phyloP scores from a whole-genome alignment of 1,140 invertebrate species.

The Paramacrobiotus metropolitanus region DNA sequence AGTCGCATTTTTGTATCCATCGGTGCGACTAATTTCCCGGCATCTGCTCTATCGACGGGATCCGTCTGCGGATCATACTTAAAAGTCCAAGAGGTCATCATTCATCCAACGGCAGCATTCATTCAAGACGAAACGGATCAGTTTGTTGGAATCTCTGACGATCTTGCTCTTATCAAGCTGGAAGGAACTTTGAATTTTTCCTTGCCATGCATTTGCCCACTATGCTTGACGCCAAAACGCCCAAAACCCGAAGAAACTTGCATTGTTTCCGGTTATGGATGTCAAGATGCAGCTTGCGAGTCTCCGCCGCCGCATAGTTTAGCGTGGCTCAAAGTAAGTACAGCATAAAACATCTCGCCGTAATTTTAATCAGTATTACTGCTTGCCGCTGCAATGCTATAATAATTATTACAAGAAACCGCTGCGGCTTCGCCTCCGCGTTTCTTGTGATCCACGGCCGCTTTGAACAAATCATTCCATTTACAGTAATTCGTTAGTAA shows the following conservation, averaged over 20 bases:
- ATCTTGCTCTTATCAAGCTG: conserved; percentile 1
- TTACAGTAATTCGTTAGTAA: too few species aligned
- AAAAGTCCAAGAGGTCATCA: neutral
- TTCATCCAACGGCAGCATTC: neutral
- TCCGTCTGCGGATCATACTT: neutral
- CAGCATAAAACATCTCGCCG: too few species aligned
- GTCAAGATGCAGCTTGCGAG: neutral
- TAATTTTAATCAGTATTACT: too few species aligned
- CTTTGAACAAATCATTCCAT: too few species aligned
- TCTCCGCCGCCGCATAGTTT: neutral
- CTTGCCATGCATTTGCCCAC: neutral
- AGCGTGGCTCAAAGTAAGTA: neutral
- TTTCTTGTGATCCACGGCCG: too few species aligned
- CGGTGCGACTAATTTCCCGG: neutral
- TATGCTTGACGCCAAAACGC: neutral
- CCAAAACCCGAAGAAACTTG: neutral
- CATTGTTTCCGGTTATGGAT: neutral
- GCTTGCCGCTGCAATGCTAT: too few species aligned
- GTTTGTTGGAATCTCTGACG: neutral
- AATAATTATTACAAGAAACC: too few species aligned
- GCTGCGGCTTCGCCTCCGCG: too few species aligned
- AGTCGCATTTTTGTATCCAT: neutral
- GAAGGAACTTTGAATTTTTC: neutral
- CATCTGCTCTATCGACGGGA: neutral
- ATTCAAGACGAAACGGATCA: neutral